phyloP scores from a whole-genome alignment of 2,888 invertebrate genomes.

The Galerucella nymphaeae region DNA sequence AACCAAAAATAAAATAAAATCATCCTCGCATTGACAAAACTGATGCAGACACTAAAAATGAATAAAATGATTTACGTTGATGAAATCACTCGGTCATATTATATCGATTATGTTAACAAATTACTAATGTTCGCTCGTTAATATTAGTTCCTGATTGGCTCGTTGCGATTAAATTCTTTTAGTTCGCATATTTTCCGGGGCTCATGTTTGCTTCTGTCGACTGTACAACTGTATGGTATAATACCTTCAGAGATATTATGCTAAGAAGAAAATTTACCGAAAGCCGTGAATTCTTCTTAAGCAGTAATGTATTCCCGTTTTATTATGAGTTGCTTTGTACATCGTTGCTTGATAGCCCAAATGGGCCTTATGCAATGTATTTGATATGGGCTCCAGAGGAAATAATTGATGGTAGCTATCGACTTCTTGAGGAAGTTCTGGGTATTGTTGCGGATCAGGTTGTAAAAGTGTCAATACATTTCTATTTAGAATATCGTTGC shows the following conservation, averaged over 20 bases:
- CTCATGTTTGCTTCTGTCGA: no score
- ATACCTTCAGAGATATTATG: not conserved
- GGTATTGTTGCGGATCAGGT: constrained; percentile 74
- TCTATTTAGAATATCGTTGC: constrained; percentile 80
- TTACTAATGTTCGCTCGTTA: no score
- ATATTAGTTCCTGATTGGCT: no score
- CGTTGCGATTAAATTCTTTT: no score
- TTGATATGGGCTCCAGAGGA: constrained; percentile 80
- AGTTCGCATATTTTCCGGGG: no score
- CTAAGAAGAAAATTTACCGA: constrained; percentile 60
- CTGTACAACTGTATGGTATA: no score
- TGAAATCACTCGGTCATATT: no score
- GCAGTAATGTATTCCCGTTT: constrained; percentile 86
- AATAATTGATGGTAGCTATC: constrained; percentile 91
- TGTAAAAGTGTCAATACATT: constrained; percentile 80
- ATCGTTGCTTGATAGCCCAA: constrained; percentile 83
- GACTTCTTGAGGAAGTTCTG: constrained; percentile 81
- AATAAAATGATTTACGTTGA: no score
- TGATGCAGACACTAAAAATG: no score
- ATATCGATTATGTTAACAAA: no score
- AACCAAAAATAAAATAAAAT: no score
- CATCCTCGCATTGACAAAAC: no score
- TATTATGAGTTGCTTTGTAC: constrained; percentile 90
- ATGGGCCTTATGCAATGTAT: constrained; percentile 73
- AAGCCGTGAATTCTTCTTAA: constrained; percentile 90